Conservation (phyloP, 2,888 invertebrate species). For the Phania funesta region DNA sequence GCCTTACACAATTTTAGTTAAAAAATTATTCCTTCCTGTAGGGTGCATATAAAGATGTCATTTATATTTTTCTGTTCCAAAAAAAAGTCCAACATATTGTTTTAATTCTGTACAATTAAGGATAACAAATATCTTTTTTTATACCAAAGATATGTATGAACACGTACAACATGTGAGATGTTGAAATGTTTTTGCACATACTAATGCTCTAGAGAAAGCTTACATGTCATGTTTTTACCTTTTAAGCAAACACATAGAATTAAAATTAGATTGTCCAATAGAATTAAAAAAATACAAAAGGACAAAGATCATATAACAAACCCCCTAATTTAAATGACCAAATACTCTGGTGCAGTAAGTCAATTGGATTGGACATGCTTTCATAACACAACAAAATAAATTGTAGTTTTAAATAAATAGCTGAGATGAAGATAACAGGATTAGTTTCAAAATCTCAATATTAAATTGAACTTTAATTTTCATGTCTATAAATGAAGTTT, state of each 20-base stretch:
- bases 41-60: background rate
- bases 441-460: background rate
- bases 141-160: background rate
- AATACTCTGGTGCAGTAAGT: conserved; percentile 35
- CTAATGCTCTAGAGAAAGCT: conserved; percentile 40
- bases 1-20: too few relatives aligned
- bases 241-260: background rate
- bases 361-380: background rate
- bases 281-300: background rate
- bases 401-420: background rate
- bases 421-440: background rate
- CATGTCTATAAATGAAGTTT: too few relatives aligned
- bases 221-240: conserved; percentile 33
- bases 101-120: background rate
- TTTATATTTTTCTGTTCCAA: background rate
- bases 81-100: background rate
- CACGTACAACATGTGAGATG: background rate
- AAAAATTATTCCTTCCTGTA: too few relatives aligned
- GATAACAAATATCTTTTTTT: conserved; percentile 5
- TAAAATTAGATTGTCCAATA: background rate
- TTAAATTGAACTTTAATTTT: background rate
- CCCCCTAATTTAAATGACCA: conserved; percentile 24
- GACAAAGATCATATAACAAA: background rate
- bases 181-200: conserved; percentile 11
- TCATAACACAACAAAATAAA: background rate